These are phyloP conservation scores for Platycnemis pennipes DNA, from an alignment of 2,888 invertebrate genomes.

Conservation along the genomic window DNA sequence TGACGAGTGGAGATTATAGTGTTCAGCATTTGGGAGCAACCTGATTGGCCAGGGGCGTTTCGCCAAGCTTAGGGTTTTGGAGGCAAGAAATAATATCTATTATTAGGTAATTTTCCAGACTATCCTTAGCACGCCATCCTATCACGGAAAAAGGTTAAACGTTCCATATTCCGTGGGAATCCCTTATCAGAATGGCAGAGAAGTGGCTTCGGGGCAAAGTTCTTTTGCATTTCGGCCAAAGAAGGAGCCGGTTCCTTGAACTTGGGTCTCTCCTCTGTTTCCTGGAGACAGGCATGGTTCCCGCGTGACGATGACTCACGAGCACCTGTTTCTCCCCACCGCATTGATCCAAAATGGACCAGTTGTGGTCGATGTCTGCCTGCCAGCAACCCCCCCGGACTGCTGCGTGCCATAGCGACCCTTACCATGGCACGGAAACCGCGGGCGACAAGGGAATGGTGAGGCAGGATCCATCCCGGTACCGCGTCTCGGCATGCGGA, in stretches of 20 bases:
- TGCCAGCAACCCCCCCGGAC: neutral
- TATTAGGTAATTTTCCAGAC: neutral
- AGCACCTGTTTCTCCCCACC: neutral
- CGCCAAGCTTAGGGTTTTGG: neutral
- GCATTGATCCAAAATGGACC: too few species aligned
- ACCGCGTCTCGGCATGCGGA: neutral
- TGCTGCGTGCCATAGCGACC: too few species aligned
- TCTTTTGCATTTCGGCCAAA: neutral
- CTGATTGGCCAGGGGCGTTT: neutral
- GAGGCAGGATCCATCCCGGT: neutral
- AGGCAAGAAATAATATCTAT: neutral
- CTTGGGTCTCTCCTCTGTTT: neutral
- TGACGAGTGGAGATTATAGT: neutral
- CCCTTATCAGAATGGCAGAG: neutral
- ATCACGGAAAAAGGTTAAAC: neutral
- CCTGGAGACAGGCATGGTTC: neutral
- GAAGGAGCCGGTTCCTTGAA: neutral
- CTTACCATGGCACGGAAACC: neutral
- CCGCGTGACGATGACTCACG: neutral
- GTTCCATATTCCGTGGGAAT: neutral
- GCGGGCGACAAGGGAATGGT: neutral
- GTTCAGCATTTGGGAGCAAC: neutral
- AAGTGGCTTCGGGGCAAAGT: neutral
- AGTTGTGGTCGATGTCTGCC: too few species aligned
- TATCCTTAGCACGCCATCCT: neutral